Base-by-base conservation (phyloP, 2,797 vertebrate genomes). In the Pelodytes ibericus region DNA sequence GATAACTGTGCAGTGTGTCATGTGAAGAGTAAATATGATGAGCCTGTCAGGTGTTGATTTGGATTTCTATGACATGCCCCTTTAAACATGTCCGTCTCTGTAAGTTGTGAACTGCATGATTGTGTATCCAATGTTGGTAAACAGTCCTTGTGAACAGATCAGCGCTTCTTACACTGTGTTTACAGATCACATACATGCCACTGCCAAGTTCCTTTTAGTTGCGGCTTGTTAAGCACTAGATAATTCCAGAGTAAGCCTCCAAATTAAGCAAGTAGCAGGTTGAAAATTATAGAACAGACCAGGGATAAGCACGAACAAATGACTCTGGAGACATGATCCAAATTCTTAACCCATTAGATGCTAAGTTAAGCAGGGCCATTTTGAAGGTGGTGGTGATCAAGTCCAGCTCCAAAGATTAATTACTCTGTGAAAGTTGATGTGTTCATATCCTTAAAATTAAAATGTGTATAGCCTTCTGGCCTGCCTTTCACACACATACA, bases 91-190 rank as follows among this genome's bases (percentile, higher is more conserved):
- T 15, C 56, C 11, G 20, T 62, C 49, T 30, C n/a, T 29, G 20
- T 58, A 72, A 60, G 70, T 62, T 16, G n/a, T 18, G 70, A 61
- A 60, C 41, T 29, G 41, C 58, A 51, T 10, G n/a, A n/a, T n/a
- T n/a, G 7, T 18, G 26, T 49, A 47, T 61, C 41, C 39, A 51
- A 26, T 27, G n/a, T 70, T 65, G 75, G 73, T 78, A 80, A 83
- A 84, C 1, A 84, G 65, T 74, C 80, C 85, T 84, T 76, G 75
- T 80, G 79, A 80, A 41, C 1, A 81, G 82, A 31, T 72, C 56
- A 71, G 57, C n/a, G 29, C 10, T 60, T 24, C 20, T 36, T 51
- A 2, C 7, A 11, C 16, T 22, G 10, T 63, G 57, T 51, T 63
- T 72, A 53, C 59, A 72, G 71, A 26, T 16, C 27, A 15, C 41